phyloP scores from a whole-genome alignment of 2,888 invertebrate species.

The Seira sanloemensis region DNA sequence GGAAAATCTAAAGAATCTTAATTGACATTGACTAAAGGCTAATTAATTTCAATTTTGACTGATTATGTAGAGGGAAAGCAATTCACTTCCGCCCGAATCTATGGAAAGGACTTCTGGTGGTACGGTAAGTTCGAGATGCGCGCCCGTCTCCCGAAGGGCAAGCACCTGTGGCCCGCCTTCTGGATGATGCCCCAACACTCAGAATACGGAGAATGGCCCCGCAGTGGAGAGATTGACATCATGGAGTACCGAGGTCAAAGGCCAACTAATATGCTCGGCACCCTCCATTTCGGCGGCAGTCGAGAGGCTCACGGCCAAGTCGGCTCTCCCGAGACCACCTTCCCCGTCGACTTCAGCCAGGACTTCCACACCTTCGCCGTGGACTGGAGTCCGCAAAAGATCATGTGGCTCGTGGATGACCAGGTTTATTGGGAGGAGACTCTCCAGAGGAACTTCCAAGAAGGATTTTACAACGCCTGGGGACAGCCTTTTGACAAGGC shows the following conservation, averaged over 20 bases:
- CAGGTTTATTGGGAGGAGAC: slow-evolving; percentile 51
- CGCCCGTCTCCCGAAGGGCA: slow-evolving; percentile 69
- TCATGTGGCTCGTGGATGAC: slow-evolving; percentile 66
- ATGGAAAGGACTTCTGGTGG: slow-evolving; percentile 57
- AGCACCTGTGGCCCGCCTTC: slow-evolving; percentile 68
- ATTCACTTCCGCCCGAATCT: slow-evolving; percentile 70
- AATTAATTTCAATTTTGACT: too few species aligned
- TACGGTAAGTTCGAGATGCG: slow-evolving; percentile 70
- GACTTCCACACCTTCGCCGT: slow-evolving; percentile 64
- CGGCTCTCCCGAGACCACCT: slow-evolving; percentile 49
- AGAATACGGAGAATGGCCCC: slow-evolving; percentile 65
- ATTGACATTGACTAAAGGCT: too few species aligned
- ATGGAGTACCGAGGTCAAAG: slow-evolving; percentile 67
- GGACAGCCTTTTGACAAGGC: slow-evolving; percentile 67
- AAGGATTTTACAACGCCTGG: slow-evolving; percentile 47
- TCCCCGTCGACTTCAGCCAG: slow-evolving; percentile 57
- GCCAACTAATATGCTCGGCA: slow-evolving; percentile 60
- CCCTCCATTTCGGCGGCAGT: slow-evolving; percentile 65
- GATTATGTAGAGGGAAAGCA: too few species aligned
- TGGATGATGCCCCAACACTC: slow-evolving; percentile 68
- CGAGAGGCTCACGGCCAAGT: slow-evolving; percentile 21
- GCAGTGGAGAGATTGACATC: slow-evolving; percentile 67
- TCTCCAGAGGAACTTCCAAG: slow-evolving; percentile 59
- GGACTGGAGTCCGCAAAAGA: slow-evolving; percentile 57
- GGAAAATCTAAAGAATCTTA: too few species aligned